These are phyloP conservation scores for Onychomys leucogaster DNA, from an alignment of 2,797 vertebrate species.

Conservation along the genomic window DNA sequence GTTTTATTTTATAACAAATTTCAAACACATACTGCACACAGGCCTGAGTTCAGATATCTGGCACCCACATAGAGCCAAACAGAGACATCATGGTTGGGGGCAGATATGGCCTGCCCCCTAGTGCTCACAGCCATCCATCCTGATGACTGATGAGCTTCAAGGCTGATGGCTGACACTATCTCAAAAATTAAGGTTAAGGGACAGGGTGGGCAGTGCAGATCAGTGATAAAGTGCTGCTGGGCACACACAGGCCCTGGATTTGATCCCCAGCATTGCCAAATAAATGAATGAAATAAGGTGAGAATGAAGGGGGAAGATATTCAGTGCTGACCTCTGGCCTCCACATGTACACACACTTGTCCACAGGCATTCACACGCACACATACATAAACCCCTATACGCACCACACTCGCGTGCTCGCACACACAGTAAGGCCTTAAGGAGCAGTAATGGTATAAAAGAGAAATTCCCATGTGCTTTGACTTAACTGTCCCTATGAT, in stretches of 20 bases:
- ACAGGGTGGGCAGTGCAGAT: background rate
- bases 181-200: background rate
- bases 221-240: background rate
- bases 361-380: background rate
- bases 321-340: background rate
- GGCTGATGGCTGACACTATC: background rate
- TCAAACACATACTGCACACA: background rate
- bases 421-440: background rate
- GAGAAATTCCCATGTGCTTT: background rate
- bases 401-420: background rate
- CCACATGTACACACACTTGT: background rate
- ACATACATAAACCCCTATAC: background rate
- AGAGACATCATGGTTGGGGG: background rate
- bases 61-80: background rate
- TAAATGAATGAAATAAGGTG: background rate
- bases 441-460: slow-evolving; percentile 16
- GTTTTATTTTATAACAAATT: background rate
- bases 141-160: background rate
- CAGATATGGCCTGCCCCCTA: background rate
- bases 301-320: background rate
- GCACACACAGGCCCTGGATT: background rate
- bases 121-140: too few species aligned
- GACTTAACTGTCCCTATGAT: background rate
- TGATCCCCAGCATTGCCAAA: background rate
- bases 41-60: background rate